A percentile compares a stretch with the other conserved stretches of the same genome.
Conservation (phyloP, 37 sponge, comb jelly and placozoan species). For the Spongilla lacustris region DNA sequence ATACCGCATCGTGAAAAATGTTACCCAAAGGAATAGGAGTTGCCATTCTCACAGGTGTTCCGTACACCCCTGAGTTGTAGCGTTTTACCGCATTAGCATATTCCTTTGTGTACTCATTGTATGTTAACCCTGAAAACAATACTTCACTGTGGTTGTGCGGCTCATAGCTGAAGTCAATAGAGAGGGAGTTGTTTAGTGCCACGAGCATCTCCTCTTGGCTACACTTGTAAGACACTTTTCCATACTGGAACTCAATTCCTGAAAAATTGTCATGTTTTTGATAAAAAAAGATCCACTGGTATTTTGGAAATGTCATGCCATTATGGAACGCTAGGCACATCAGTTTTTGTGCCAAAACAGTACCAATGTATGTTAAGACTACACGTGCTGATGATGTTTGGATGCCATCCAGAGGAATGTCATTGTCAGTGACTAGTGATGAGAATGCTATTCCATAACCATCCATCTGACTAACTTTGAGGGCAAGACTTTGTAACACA, state of each 20-base stretch:
- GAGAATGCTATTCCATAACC: neutral
- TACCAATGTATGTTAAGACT: neutral
- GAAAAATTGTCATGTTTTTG: neutral
- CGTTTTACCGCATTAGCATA: neutral
- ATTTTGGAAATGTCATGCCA: neutral
- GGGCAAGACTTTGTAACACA: neutral
- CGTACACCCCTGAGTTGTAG: neutral
- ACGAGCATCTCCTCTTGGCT: neutral
- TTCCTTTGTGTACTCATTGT: neutral
- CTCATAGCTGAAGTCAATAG: neutral
- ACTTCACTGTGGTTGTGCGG: neutral
- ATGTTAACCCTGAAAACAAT: neutral
- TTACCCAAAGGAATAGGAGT: no score
- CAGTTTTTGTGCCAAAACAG: neutral
- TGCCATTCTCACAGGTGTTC: neutral
- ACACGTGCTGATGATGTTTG: neutral
- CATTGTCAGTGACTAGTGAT: neutral
- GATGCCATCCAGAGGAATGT: neutral
- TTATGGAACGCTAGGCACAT: constrained; percentile 6
- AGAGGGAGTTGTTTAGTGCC: neutral
- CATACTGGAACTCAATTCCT: neutral
- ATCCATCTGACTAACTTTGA: neutral
- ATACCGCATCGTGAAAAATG: constrained; percentile 23
- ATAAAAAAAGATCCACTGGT: constrained; percentile 31
- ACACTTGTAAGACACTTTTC: neutral